phyloP scores from a whole-genome alignment of 2,888 invertebrate species.

The Nesidiocoris tenuis region DNA sequence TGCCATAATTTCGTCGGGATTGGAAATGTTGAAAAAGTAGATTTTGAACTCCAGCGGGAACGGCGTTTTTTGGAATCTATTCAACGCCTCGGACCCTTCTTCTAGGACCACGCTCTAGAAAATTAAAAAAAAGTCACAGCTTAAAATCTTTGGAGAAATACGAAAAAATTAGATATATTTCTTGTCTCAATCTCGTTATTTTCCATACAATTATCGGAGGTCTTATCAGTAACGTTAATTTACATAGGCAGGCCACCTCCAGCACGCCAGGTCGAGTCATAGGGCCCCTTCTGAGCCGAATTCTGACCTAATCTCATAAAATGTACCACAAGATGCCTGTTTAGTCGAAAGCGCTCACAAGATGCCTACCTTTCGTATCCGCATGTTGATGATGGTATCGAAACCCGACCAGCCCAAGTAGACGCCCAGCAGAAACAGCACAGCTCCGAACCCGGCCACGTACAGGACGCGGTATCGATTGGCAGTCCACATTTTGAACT shows the following conservation, averaged over 20 bases:
- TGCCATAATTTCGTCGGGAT: slow-evolving; percentile 43
- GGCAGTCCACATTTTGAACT: slow-evolving; percentile 29
- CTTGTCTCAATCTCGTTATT: too few relatives aligned
- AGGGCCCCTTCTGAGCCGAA: too few relatives aligned
- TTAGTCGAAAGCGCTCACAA: too few relatives aligned
- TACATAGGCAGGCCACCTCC: too few relatives aligned
- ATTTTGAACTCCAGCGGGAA: slow-evolving; percentile 46
- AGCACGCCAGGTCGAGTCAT: too few relatives aligned
- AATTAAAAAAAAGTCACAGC: too few relatives aligned
- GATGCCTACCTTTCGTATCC: slow-evolving; percentile 29
- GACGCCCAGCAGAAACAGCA: slow-evolving; percentile 19
- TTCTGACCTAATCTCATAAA: too few relatives aligned
- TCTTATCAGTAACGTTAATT: too few relatives aligned
- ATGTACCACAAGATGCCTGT: too few relatives aligned
- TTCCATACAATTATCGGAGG: too few relatives aligned
- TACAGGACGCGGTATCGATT: slow-evolving; percentile 14
- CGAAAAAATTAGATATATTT: too few relatives aligned
- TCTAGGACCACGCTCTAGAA: slow-evolving; percentile 37
- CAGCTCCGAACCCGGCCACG: slow-evolving; percentile 27
- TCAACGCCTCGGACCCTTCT: slow-evolving; percentile 38
- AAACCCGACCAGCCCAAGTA: slow-evolving; percentile 30
- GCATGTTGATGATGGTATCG: slow-evolving; percentile 13
- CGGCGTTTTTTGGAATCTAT: slow-evolving; percentile 42
- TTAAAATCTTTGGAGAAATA: too few relatives aligned
- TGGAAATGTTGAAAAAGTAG: slow-evolving; percentile 47